These are phyloP conservation scores for Athene noctua DNA, from an alignment of 2,113 vertebrate species.

Conservation along the genomic window DNA sequence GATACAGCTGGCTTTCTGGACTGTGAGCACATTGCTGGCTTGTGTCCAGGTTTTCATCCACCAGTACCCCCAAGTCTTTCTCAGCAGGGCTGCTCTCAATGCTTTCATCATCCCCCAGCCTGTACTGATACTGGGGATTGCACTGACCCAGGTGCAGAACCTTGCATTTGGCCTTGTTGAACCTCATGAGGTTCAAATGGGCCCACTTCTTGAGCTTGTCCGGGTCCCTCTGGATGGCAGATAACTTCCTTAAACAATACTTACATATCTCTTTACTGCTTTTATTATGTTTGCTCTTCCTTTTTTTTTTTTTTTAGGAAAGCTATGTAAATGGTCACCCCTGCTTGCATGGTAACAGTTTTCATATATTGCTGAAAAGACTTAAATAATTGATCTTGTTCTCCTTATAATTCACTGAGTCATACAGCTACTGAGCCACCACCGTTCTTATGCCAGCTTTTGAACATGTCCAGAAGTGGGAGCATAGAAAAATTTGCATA, in stretches of 20 bases:
- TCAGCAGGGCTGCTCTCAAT: neutral
- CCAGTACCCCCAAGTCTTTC: too few relatives aligned
- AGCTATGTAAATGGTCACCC: neutral
- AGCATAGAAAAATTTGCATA: neutral
- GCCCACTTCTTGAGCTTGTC: neutral
- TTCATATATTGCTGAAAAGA: neutral
- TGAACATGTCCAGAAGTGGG: neutral
- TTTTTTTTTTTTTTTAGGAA: neutral
- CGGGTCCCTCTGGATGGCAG: neutral
- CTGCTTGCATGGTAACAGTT: neutral
- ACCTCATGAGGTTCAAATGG: neutral
- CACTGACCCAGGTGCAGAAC: neutral
- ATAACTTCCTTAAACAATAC: neutral
- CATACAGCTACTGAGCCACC: neutral
- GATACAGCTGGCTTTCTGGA: fast-evolving
- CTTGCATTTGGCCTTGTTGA: neutral
- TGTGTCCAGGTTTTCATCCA: too few relatives aligned
- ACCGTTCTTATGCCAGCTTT: neutral
- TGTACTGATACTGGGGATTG: fast-evolving
- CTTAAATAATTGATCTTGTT: neutral
- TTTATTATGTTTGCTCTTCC: neutral
- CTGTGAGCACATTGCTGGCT: fast-evolving
- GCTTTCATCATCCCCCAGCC: fast-evolving
- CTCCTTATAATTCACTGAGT: neutral
- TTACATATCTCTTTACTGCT: neutral